A percentile compares a stretch with the other conserved stretches of the same genome.
These are phyloP conservation scores for Hydrocynus forskahlii DNA, from an alignment of 2,797 vertebrate genomes.

Conservation along the genomic window DNA sequence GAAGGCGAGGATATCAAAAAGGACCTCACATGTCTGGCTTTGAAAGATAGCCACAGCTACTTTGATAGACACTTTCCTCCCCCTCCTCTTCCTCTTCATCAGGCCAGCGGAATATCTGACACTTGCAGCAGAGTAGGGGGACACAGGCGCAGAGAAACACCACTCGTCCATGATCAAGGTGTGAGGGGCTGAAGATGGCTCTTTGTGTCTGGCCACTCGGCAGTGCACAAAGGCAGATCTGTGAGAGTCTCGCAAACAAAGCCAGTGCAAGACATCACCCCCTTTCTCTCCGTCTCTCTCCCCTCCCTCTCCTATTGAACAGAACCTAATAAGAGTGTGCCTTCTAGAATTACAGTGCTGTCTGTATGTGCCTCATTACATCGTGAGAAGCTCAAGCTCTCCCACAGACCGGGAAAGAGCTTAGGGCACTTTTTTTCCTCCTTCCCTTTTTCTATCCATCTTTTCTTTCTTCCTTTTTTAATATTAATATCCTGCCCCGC, in stretches of 20 bases:
- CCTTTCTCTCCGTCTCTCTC: constrained; percentile 56
- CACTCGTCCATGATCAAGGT: constrained; percentile 69
- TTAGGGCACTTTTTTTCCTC: constrained; percentile 33
- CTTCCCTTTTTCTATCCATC: neutral
- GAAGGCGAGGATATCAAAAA: constrained; percentile 76
- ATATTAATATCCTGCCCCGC: constrained; percentile 88
- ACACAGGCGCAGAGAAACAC: constrained; percentile 60
- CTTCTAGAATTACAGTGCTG: constrained; percentile 80
- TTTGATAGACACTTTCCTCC: constrained; percentile 55
- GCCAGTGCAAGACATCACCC: constrained; percentile 63
- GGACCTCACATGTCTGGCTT: constrained; percentile 78
- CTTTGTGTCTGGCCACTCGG: constrained; percentile 64
- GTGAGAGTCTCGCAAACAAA: constrained; percentile 68
- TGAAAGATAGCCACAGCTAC: constrained; percentile 76
- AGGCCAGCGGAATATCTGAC: constrained; percentile 71
- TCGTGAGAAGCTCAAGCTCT: constrained; percentile 76
- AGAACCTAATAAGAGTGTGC: constrained; percentile 78
- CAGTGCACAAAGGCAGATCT: constrained; percentile 58
- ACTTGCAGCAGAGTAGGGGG: constrained; percentile 62
- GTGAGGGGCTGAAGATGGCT: constrained; percentile 49
- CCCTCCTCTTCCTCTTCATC: constrained; percentile 59
- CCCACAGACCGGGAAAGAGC: constrained; percentile 49
- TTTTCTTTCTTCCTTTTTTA: constrained; percentile 74
- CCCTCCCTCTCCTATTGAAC: constrained; percentile 56
- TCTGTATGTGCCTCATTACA: constrained; percentile 83